Evolutionary conservation across 2,797 vertebrate species (phyloP), one percentile per base, ranked within the genome.

Genomic region (Paratrypauchen microcephalus): DNA sequence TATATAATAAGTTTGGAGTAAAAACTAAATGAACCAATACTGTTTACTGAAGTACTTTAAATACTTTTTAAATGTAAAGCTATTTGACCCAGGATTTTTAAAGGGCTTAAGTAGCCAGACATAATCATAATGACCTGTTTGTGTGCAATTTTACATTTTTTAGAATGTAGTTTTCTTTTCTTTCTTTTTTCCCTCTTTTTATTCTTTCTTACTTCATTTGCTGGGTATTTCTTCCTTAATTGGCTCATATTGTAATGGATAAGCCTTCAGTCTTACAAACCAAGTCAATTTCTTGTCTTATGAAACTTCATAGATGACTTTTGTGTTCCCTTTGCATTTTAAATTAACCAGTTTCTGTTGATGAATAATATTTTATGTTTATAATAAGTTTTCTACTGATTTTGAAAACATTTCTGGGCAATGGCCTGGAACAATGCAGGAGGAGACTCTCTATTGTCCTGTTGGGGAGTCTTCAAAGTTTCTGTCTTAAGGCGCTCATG

Each of bases 401-500:
- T 24, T 56, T 23, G 13, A 24, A 26, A 32, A 36, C 58, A 36
- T 60, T 36, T 32, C 18, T 60, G 28, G 3, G 28, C 28, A 32
- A 18, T n/a, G 2, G 28, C n/a, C 55, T 1, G 52, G 36, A 15
- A 39, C 74, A 63, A 73, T 78, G 78, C 69, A 26, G 21, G 15
- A 57, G n/a, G 13, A 61, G 36, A 24, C 41, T 56, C 84, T 12
- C 85, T 11, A 77, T 86, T 88, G 86, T 88, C 81, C 83, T 66
- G 59, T 36, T 70, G 48, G 71, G 66, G 45, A 72, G 81, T 84
- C 32, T 36, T 36, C 5, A n/a, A 78, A 72, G 74, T 72, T 69
- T 71, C 48, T 48, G 58, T 13, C 76, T 69, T 69, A 30, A 80
- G 16, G 66, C 81, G 80, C 6, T 88, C 84, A 88, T 78, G 86